A percentile compares a stretch with the other conserved stretches of the same genome.
phyloP scores from a whole-genome alignment of 2,113 vertebrate genomes.

The Tenrec ecaudatus region DNA sequence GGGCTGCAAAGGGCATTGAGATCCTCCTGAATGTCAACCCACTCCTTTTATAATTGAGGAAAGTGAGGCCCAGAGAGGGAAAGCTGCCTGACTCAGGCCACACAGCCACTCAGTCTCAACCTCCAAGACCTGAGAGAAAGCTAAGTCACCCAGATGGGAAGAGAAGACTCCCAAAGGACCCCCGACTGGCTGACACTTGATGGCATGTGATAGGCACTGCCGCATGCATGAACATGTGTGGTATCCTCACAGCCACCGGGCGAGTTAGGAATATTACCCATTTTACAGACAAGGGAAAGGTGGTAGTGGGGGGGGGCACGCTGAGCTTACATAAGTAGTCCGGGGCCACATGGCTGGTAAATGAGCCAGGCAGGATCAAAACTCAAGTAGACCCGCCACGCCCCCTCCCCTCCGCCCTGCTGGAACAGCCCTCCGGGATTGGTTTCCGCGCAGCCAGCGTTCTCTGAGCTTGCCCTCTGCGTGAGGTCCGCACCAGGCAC shows the following conservation, averaged over 20 bases:
- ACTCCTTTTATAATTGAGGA: not conserved
- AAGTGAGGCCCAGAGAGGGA: not conserved
- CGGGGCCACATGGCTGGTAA: not conserved
- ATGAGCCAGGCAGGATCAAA: not conserved
- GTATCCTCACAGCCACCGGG: not conserved
- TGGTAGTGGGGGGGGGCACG: not conserved
- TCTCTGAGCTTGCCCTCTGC: not conserved
- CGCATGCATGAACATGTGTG: not conserved
- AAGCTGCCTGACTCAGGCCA: not conserved
- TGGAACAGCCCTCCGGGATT: not conserved
- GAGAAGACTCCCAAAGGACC: not conserved
- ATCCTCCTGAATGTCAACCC: not conserved
- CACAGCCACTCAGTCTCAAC: not conserved
- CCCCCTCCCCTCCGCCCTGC: not conserved
- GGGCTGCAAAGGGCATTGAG: not conserved
- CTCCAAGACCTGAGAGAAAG: not conserved
- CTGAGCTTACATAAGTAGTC: not conserved
- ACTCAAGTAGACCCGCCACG: fast-evolving
- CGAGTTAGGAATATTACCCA: not conserved
- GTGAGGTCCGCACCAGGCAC: not conserved
- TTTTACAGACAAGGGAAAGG: not conserved
- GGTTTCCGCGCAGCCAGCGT: not conserved
- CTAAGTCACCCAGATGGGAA: not conserved
- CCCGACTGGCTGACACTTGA: not conserved
- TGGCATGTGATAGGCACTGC: too few relatives aligned